These are phyloP conservation scores for Bacillus rossius DNA, from an alignment of 1,140 invertebrate species.

Conservation along the genomic window DNA sequence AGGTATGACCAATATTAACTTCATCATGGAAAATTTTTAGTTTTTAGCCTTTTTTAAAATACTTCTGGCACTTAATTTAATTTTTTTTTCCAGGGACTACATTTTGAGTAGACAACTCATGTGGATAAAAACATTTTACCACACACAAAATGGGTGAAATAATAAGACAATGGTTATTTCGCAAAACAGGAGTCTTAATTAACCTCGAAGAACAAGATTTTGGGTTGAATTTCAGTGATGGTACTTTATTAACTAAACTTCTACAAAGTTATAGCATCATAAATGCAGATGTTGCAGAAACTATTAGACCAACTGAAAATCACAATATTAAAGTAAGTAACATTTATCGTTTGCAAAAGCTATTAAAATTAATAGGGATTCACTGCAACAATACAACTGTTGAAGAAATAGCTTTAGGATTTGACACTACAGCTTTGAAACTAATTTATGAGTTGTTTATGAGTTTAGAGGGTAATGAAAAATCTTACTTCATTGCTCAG, in stretches of 20 bases:
- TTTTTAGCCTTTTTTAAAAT: no score
- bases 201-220: no score
- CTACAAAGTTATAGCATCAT: conserved; percentile 44
- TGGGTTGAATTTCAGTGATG: conserved; percentile 30
- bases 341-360: conserved; percentile 43
- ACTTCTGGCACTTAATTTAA: no score
- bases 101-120: no score
- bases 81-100: no score
- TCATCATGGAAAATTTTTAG: no score
- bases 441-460: conserved; percentile 55
- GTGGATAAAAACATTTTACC: no score
- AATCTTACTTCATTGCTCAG: conserved; percentile 45
- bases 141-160: no score
- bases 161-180: no score
- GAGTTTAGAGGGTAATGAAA: conserved; percentile 49
- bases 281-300: conserved; percentile 33
- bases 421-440: conserved; percentile 43
- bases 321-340: conserved; percentile 44
- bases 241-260: conserved; percentile 38
- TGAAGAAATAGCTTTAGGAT: conserved; percentile 44
- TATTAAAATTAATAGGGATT: conserved; percentile 47
- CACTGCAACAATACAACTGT: conserved; percentile 43
- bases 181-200: no score
- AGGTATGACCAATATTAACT: no score
- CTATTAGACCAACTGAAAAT: conserved; percentile 33